phyloP scores from a whole-genome alignment of 2,888 invertebrate species.

The Andrena bucephala region DNA sequence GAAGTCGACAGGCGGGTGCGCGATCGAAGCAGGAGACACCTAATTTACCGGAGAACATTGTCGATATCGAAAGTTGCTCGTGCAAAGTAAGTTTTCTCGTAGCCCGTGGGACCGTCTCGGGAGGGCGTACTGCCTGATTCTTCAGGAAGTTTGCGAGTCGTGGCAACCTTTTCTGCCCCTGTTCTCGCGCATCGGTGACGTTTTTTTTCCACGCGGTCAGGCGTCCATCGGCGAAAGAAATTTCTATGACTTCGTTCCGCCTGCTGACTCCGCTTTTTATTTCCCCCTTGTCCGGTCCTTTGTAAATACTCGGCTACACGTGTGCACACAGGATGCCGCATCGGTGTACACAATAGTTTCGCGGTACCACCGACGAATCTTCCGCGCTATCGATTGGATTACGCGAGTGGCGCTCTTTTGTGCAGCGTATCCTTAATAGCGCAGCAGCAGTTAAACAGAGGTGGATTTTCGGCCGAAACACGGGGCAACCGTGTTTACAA shows the following conservation, averaged over 20 bases:
- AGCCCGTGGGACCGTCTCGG: constrained; percentile 5
- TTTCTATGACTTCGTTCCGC: constrained; percentile 3
- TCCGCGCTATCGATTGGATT: constrained; percentile 26
- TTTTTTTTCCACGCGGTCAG: not conserved
- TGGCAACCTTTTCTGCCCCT: not conserved
- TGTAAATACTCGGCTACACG: constrained; percentile 1
- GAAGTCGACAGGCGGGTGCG: no score
- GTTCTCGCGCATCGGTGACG: not conserved
- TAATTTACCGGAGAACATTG: constrained; percentile 20
- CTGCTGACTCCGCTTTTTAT: not conserved
- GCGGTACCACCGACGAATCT: not conserved
- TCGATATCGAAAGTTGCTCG: constrained; percentile 25
- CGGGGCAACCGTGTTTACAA: not conserved
- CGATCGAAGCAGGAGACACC: not conserved
- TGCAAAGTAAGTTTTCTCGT: constrained; percentile 37
- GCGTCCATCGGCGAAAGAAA: not conserved
- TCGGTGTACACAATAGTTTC: not conserved
- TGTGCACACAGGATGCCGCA: rapidly evolving
- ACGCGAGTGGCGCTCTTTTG: constrained; percentile 5
- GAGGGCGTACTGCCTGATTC: not conserved
- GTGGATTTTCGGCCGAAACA: not conserved
- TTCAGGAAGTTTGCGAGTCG: constrained; percentile 13
- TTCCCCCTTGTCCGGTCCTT: not conserved
- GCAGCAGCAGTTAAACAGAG: constrained; percentile 9
- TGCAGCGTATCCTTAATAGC: not conserved